Base-by-base conservation (phyloP, 2,888 invertebrate genomes). In the Vanessa cardui region DNA sequence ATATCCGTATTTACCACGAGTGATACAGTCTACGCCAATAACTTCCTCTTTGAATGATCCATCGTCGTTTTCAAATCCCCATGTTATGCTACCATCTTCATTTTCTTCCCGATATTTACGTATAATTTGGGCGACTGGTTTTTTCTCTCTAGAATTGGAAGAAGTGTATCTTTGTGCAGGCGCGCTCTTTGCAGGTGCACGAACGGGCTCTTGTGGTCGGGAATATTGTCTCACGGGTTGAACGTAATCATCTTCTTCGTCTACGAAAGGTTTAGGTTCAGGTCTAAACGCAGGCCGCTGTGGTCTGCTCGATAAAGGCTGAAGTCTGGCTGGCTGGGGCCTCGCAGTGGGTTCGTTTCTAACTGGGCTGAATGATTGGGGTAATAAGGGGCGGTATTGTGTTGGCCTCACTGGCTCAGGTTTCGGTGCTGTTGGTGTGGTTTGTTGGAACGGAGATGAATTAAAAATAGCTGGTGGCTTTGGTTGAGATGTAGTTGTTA, bases 31-130 rank as follows among this genome's bases (percentile, higher is more conserved):
- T 15, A 94, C 91, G 56, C 97, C 97, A 75, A 97, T 96, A 9
- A 95, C 94, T 89, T 97, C 97, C 83, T 97, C 97, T 82, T 97
- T 97, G 86, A 96, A 97, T 2, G 96, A 96, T 26, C 97, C 97
- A 79, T 97, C 97, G 77, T 97, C 97, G 82, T 97, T 97, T 85
- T 97, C 97, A 80, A 96, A 97, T 60, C 97, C 97, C 97, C 97
- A 97, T 0, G 96, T 96, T 77, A 97, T 97, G 81, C 96, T 97
- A 50, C 96, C 96, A 76, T 96, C 96, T 33, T 94, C 93, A 79
- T 97, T 96, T 83, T 97, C 97, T 54, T 96, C 96, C 62, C 96
- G 94, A 89, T 95, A 97, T 81, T 95, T 95, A 64, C 95, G 92
- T 73, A 94, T 88, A 71, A 95, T 95, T 85, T 96, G 96, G 31